These are phyloP conservation scores for silkworm (Bombyx mori) DNA, from an alignment of 1,140 invertebrate species.

Conservation along the genomic window ASM3026992v2 NC_085117.1:14892501-14893000, in stretches of 20 bases:
- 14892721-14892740: not conserved
- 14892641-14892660: too few species aligned
- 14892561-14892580: too few species aligned
- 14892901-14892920: conserved; percentile 70
- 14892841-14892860: conserved; percentile 40
- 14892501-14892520: too few species aligned
- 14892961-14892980: conserved; percentile 54
- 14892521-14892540: too few species aligned
- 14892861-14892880: conserved; percentile 28
- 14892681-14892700: not conserved
- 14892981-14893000: conserved; percentile 22
- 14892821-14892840: not conserved
- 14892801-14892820: conserved; percentile 3
- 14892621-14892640: too few species aligned
- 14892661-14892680: too few species aligned
- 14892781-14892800: conserved; percentile 4
- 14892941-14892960: conserved; percentile 55
- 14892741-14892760: not conserved
- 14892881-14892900: conserved; percentile 65
- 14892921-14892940: conserved; percentile 46
- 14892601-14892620: too few species aligned
- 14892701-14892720: not conserved
- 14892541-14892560: too few species aligned
- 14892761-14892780: not conserved
- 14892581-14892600: too few species aligned